Base-by-base conservation (phyloP, 2,113 vertebrate genomes). In the Brachyistius frenatus region DNA sequence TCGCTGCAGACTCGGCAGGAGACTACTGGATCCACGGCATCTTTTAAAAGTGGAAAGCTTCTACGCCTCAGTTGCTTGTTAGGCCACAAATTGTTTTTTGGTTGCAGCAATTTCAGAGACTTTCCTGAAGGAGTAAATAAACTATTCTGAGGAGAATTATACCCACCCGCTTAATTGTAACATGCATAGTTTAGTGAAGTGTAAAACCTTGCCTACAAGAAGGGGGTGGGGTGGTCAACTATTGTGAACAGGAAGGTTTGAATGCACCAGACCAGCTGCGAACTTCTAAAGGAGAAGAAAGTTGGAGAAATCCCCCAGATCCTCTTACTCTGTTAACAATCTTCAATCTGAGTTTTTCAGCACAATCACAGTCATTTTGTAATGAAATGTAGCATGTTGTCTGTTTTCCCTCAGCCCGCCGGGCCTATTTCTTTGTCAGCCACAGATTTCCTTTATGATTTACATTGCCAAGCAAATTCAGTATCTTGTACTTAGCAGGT, bases 51-150 rank as follows among this genome's bases (percentile, higher is more conserved):
- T 66, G 73, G 69, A 84, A 83, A 83, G 76, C 69, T 63, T 83
- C 58, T 52, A 49, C 39, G 61, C 72, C 80, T 77, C 77, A 62
- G 65, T 65, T 73, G 33, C 83, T 88, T 77, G 65, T 84, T 68
- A 81, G 55, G 70, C 66, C 78, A 78, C 89, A 89, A 83, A 87
- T 84, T 86, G 85, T 89, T 88, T 87, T 83, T 89, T 72, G 86
- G 90, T 88, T 87, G 66, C 78, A 81, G 84, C 63, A 78, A 82
- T 91, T 91, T 91, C 73, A 73, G 67, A 87, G 83, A 83, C 74
- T 75, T 70, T 88, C 57, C 67, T 66, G 50, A 63, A 88, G 65
- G 61, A 84, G 86, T 88, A 87, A 91, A 90, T 86, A 92, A 89
- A 82, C 80, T 37, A 76, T 81, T 80, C 75, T 46, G 71, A 81